Evolutionary conservation across 2,888 invertebrate genomes (phyloP).

Genomic region (Abscondita cerata): DNA sequence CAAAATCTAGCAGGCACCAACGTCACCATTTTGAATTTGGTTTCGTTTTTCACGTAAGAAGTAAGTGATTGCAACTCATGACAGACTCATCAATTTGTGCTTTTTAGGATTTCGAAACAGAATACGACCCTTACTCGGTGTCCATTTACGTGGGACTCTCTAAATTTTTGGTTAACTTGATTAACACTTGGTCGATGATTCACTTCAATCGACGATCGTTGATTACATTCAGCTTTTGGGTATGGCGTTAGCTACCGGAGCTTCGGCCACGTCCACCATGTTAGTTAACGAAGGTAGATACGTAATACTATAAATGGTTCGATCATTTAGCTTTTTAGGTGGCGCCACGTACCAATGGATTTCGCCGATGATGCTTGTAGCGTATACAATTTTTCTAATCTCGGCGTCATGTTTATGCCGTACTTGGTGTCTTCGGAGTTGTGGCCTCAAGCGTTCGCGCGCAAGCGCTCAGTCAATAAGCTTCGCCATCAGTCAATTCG

Average conservation of each 20-base stretch:
- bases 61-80: no score
- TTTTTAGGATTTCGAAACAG: not conserved
- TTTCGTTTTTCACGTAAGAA: conserved; percentile 63
- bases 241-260: conserved; percentile 63
- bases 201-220: conserved; percentile 61
- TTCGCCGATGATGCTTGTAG: conserved; percentile 61
- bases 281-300: conserved; percentile 48
- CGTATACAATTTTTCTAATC: conserved; percentile 63
- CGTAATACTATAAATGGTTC: no score
- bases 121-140: conserved; percentile 52
- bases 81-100: not conserved
- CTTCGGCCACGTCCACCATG: conserved; percentile 62
- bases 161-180: conserved; percentile 62
- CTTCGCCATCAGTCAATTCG: conserved; percentile 64
- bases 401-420: conserved; percentile 66
- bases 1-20: conserved; percentile 69
- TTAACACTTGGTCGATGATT: conserved; percentile 62
- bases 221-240: conserved; percentile 62
- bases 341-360: conserved; percentile 54
- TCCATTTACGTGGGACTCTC: conserved; percentile 59
- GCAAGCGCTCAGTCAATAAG: conserved; percentile 66
- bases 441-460: conserved; percentile 65
- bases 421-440: conserved; percentile 73
- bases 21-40: conserved; percentile 67
- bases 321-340: no score